Percentiles rank a stretch among this genome's conserved stretches.
Conservation (phyloP, 2,797 vertebrate genomes). For the Malacoctenus gilli region DNA sequence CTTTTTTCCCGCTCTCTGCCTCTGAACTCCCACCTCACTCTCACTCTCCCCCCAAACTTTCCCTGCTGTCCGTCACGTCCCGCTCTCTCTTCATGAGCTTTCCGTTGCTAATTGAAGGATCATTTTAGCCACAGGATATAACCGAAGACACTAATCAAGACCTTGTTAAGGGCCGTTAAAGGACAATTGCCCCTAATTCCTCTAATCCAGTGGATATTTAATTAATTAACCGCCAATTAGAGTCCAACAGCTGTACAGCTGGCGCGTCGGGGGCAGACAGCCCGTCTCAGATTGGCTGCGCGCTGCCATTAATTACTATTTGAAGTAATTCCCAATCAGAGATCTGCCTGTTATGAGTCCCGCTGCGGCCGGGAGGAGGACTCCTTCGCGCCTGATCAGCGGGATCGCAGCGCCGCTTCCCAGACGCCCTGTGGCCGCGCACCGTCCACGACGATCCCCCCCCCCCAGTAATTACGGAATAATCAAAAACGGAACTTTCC, state of each 20-base stretch:
- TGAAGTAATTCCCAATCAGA: slow-evolving; percentile 54
- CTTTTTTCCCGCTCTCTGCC: slow-evolving; percentile 7
- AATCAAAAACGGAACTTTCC: too few relatives aligned
- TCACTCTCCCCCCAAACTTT: slow-evolving; percentile 10
- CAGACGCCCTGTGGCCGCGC: not conserved
- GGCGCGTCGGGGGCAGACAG: slow-evolving; percentile 47
- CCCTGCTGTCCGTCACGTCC: slow-evolving; percentile 43
- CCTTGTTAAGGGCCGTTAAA: slow-evolving; percentile 66
- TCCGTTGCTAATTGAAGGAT: slow-evolving; percentile 69
- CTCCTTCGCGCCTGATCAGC: slow-evolving; percentile 35
- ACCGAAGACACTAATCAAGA: slow-evolving; percentile 75
- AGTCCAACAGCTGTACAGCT: slow-evolving; percentile 46
- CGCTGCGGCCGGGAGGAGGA: slow-evolving; percentile 43
- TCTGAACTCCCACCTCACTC: too few relatives aligned
- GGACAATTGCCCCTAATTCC: slow-evolving; percentile 75
- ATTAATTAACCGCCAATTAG: slow-evolving; percentile 76
- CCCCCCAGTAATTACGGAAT: slow-evolving; percentile 4
- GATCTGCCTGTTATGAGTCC: slow-evolving; percentile 50
- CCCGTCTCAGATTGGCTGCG: slow-evolving; percentile 46
- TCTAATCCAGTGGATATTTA: slow-evolving; percentile 70
- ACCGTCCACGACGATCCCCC: too few relatives aligned
- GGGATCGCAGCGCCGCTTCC: slow-evolving; percentile 21
- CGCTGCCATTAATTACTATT: slow-evolving; percentile 59
- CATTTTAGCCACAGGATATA: slow-evolving; percentile 64
- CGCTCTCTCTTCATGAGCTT: slow-evolving; percentile 54